phyloP scores from a whole-genome alignment of 2,113 vertebrate genomes.

The Orientallactaga bullata region DNA sequence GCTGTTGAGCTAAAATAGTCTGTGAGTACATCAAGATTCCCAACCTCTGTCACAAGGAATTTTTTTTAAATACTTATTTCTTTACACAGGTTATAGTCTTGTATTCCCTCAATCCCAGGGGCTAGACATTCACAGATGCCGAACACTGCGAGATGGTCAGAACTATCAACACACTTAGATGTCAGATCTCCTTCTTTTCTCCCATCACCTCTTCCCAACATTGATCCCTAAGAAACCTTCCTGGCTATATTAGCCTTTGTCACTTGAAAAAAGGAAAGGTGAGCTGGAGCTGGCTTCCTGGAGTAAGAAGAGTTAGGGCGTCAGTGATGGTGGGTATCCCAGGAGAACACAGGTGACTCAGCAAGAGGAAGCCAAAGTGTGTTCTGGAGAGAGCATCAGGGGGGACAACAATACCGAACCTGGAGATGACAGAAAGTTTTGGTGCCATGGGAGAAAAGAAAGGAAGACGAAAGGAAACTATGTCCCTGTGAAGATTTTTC shows the following conservation, averaged over 20 bases:
- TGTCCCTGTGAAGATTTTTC: not conserved
- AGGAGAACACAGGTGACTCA: not conserved
- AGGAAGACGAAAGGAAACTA: not conserved
- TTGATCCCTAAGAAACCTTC: not conserved
- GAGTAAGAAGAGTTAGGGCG: not conserved
- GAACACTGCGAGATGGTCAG: not conserved
- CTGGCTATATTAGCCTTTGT: not conserved
- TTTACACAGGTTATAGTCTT: no score
- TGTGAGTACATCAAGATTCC: not conserved
- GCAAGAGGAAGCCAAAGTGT: constrained; percentile 18
- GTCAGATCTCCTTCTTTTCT: not conserved
- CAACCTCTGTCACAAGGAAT: no score
- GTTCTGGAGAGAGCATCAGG: not conserved
- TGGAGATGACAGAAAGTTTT: constrained; percentile 38
- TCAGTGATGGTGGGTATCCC: not conserved
- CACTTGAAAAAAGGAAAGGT: not conserved
- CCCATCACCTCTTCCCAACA: not conserved
- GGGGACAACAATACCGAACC: constrained; percentile 30
- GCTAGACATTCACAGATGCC: not conserved
- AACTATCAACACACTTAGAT: not conserved
- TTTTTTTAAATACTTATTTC: no score
- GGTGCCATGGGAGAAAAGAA: not conserved
- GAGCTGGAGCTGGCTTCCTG: not conserved
- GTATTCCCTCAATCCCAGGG: not conserved
- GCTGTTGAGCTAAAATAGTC: constrained; percentile 18